Evolutionary conservation across 1,140 invertebrate genomes (phyloP), one percentile per base, ranked within the genome.

Genomic region (Bombus superbus): DNA sequence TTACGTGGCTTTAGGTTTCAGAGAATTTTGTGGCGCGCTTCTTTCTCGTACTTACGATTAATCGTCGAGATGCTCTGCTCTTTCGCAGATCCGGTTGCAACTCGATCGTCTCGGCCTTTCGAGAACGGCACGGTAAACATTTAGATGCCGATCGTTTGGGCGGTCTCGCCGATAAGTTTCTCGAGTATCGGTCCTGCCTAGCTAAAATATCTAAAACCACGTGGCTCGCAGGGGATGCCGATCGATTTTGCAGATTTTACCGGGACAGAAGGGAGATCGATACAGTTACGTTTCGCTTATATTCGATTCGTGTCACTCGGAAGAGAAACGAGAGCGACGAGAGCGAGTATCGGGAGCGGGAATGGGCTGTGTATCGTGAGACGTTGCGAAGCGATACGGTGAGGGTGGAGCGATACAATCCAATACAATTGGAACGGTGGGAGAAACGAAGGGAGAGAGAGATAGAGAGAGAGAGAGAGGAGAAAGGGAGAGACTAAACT

Each of bases 401-500:
- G 6, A 35, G 35, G 35, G 22, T 69, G 22, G 68, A 9, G 22
- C 15, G 22, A 69, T 38, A 25, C 32, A 18, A 53, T 53, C 47
- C 64, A 18, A 38, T 68, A 68, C 66, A 40, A 28, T 71, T 71
- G 68, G 38, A 40, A 4, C 38, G 25, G 3, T 0, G 11, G 3
- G 38, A 40, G 38, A 71, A 28, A 28, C 25, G 9, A 35, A 18
- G 59, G 28, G 10, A 62, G 22, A 25, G 18, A 22, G 18, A 25
- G 53, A 25, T 18, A 25, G 53, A 25, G 62, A 13, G 79, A n/a
- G 25, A 35, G 57, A 62, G 53, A 32, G 64, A 25, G 35, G 18
- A 35, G n/a, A 18, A n/a, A 38, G 64, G 86, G 64, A 83, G 81
- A 86, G 79, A 82, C 44, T 74, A 86, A 91, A 91, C 90, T 92